Conservation (phyloP, 2,797 vertebrate genomes). For the Adelosebastes latens region DNA sequence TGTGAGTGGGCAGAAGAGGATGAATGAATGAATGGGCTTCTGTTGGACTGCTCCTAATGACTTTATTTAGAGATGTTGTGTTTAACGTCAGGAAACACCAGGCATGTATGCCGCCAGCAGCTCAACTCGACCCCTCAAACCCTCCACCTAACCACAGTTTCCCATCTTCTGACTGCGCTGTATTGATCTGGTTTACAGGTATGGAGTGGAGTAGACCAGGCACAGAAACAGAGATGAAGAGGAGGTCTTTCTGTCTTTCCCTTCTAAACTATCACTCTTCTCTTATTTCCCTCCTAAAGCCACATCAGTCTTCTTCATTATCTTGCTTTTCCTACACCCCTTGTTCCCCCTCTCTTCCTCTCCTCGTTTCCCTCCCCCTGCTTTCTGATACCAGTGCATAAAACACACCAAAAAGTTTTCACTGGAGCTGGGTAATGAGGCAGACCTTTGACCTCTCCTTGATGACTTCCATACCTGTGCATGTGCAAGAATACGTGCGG, state of each 20-base stretch:
- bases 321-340: constrained; percentile 25
- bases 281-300: constrained; percentile 34
- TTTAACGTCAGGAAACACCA: constrained; percentile 94
- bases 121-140: constrained; percentile 73
- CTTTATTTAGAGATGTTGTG: constrained; percentile 90
- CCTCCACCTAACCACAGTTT: background rate
- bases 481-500: constrained; percentile 83
- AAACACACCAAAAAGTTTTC: constrained; percentile 97
- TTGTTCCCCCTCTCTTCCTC: background rate
- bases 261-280: background rate
- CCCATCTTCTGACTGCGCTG: constrained; percentile 67
- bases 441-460: constrained; percentile 93
- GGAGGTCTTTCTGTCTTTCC: background rate
- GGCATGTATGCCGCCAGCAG: constrained; percentile 85
- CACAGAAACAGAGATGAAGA: constrained; percentile 24
- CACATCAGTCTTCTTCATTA: constrained; percentile 32
- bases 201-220: constrained; percentile 43
- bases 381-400: constrained; percentile 85
- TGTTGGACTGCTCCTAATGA: constrained; percentile 85
- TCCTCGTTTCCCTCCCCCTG: constrained; percentile 44
- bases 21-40: constrained; percentile 74
- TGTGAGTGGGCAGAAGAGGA: constrained; percentile 11
- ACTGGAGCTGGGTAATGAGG: constrained; percentile 99
- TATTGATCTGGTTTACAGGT: constrained; percentile 86
- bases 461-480: constrained; percentile 99